A percentile compares a stretch with the other conserved stretches of the same genome.
Conservation (phyloP, 2,888 invertebrate genomes). For the Zygothrica quintamaculata region DNA sequence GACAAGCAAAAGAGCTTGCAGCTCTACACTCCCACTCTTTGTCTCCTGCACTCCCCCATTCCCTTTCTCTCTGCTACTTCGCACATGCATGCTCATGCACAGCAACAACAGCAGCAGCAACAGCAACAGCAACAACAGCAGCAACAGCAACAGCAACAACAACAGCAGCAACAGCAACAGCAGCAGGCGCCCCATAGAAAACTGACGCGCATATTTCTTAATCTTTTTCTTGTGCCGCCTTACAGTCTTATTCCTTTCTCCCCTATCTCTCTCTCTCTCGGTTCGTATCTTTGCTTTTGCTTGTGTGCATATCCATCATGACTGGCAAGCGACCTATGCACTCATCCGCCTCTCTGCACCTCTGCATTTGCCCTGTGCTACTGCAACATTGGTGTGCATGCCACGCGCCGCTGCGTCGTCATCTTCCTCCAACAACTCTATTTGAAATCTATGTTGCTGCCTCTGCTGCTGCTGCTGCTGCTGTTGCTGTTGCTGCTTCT, state of each 20-base stretch:
- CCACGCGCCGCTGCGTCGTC: slow-evolving; percentile 74
- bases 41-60: background rate
- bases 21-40: slow-evolving; percentile 20
- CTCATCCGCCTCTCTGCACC: slow-evolving; percentile 26
- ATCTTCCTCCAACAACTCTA: slow-evolving; percentile 30
- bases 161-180: slow-evolving; percentile 33
- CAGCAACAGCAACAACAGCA: slow-evolving; percentile 19
- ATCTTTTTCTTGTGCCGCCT: slow-evolving; percentile 70
- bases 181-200: slow-evolving; percentile 49
- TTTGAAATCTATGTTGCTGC: slow-evolving; percentile 41
- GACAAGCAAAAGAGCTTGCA: slow-evolving; percentile 59
- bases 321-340: slow-evolving; percentile 72
- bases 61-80: slow-evolving; percentile 20
- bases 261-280: too few relatives aligned
- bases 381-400: slow-evolving; percentile 64
- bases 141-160: slow-evolving; percentile 21
- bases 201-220: slow-evolving; percentile 72
- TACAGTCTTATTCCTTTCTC: slow-evolving; percentile 24
- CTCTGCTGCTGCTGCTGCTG: slow-evolving; percentile 29
- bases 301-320: slow-evolving; percentile 74
- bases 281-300: slow-evolving; percentile 27
- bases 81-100: slow-evolving; percentile 70
- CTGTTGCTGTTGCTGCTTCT: slow-evolving; percentile 23
- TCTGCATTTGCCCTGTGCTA: slow-evolving; percentile 44
- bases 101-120: slow-evolving; percentile 20